Percentiles rank a stretch among this genome's conserved stretches.
Conservation (phyloP, 37 sponge, comb jelly and placozoan species). For the Halichondria panicea region DNA sequence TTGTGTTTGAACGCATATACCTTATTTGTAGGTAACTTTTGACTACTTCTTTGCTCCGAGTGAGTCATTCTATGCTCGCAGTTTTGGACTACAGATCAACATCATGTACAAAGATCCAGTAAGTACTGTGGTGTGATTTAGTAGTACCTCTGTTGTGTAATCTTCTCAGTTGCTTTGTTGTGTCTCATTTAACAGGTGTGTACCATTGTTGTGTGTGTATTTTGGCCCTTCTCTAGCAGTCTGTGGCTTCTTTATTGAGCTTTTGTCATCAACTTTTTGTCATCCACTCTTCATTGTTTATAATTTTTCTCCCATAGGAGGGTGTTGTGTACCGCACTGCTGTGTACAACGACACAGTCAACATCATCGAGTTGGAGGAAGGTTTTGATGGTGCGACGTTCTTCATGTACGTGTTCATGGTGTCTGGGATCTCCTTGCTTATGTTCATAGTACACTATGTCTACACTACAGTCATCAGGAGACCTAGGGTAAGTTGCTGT, state of each 20-base stretch:
- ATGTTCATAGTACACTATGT: slow-evolving; percentile 87
- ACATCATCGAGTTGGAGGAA: slow-evolving; percentile 88
- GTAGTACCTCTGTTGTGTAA: neutral
- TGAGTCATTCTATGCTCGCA: slow-evolving; percentile 74
- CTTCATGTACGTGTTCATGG: slow-evolving; percentile 96
- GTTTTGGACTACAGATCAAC: slow-evolving; percentile 72
- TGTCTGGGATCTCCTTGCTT: slow-evolving; percentile 76
- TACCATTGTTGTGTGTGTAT: too few species aligned
- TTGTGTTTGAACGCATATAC: neutral
- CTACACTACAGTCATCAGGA: slow-evolving; percentile 67
- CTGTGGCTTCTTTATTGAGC: neutral
- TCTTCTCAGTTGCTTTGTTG: neutral
- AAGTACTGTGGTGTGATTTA: slow-evolving; percentile 23
- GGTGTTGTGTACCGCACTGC: slow-evolving; percentile 82
- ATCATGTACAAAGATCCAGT: slow-evolving; percentile 77
- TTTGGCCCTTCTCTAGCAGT: too few species aligned
- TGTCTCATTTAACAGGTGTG: neutral
- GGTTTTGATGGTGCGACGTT: slow-evolving; percentile 94
- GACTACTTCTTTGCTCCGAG: slow-evolving; percentile 72
- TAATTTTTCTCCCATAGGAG: slow-evolving; percentile 34
- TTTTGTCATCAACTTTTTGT: neutral
- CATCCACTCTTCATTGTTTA: neutral
- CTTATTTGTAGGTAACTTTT: slow-evolving; percentile 59
- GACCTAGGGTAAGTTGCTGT: slow-evolving; percentile 52
- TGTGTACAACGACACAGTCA: slow-evolving; percentile 94